Base-by-base conservation (phyloP, 2,888 invertebrate genomes). In the Prionchulus punctatus region DNA sequence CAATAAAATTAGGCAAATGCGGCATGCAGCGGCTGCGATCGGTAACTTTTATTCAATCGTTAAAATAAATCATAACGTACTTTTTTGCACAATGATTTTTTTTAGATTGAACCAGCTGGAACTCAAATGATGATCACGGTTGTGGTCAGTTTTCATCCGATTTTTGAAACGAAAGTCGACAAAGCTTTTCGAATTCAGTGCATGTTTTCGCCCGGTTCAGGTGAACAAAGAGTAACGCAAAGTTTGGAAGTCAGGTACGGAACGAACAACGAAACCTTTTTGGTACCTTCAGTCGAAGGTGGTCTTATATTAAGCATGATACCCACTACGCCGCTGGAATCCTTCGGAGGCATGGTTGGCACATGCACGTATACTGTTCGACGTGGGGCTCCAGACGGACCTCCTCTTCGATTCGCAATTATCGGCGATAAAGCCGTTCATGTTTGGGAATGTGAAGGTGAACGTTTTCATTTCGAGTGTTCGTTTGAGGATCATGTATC, bases 1-100 rank as follows among this genome's bases (percentile, higher is more conserved):
- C n/a, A n/a, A n/a, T 69, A 1, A 63, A 64, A n/a, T 61, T 69
- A 4, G 69, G 69, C 7, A 65, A 65, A 36, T 69, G 69, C 56
- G 69, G 69, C 54, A 69, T 69, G 69, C 67, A 67, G 48, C 49
- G 68, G 30, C 58, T 69, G 23, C 57, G 69, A 57, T 63, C 68
- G 60, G 67, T 66, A 58, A 30, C 56, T 53, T 42, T 25, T n/a
- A n/a, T n/a, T n/a, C n/a, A n/a, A n/a, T n/a, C n/a, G n/a, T n/a
- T n/a, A n/a, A n/a, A n/a, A n/a, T n/a, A n/a, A n/a, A n/a, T n/a
- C n/a, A n/a, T n/a, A n/a, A n/a, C n/a, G n/a, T n/a, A n/a, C n/a
- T n/a, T n/a, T n/a, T n/a, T n/a, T n/a, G n/a, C n/a, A n/a, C 36
- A 36, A 36, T 12, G 18, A 12, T 36, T 7, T 36, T 36, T 36